Base-by-base conservation (phyloP, 2,113 vertebrate species). In the Hyaena hyaena region DNA sequence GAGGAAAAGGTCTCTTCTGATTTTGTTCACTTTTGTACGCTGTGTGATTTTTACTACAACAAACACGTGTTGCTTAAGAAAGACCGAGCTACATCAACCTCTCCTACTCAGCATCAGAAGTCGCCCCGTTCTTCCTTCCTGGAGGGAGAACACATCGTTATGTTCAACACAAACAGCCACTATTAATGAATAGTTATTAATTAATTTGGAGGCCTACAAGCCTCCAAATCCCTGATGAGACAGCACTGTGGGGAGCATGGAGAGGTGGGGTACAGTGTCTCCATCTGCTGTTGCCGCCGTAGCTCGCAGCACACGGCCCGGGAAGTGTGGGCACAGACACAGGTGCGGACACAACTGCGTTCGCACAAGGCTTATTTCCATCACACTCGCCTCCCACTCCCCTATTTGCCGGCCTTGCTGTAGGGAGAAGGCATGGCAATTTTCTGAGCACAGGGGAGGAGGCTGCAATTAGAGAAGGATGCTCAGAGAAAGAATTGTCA, bases 401-500 rank as follows among this genome's bases (percentile, higher is more conserved):
- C 71, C 61, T 35, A 58, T 33, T 55, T 50, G 12, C 69, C 77
- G 79, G 71, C 33, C 87, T 69, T 65, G 61, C 48, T 87, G 16
- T 21, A 92, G 86, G 68, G 69, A 87, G 79, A 71, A 91, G n/a
- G 19, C 2, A 10, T 1, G 83, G 83, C 68, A 48, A 95, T 77
- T 76, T 55, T 86, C 53, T 74, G 55, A 95, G 73, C 58, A 88
- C 1, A 16, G 35, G 53, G 87, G 92, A 80, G 69, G 45, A 61
- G 24, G 19, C 2, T 81, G 21, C 6, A 31, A 31, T 71, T 83
- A 45, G 21, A 93, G 84, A 86, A 95, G 26, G 83, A 92, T 35
- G 21, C 35, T 50, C 58, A 55, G 24, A 53, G 73, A 90, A 76
- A 79, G 76, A 77, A 66, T 26, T 19, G 23, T 88, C 15, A 86